Percentiles rank a stretch among this genome's conserved stretches.
These are phyloP conservation scores for Ips typographus DNA, from an alignment of 1,140 invertebrate genomes.

Conservation along the genomic window DNA sequence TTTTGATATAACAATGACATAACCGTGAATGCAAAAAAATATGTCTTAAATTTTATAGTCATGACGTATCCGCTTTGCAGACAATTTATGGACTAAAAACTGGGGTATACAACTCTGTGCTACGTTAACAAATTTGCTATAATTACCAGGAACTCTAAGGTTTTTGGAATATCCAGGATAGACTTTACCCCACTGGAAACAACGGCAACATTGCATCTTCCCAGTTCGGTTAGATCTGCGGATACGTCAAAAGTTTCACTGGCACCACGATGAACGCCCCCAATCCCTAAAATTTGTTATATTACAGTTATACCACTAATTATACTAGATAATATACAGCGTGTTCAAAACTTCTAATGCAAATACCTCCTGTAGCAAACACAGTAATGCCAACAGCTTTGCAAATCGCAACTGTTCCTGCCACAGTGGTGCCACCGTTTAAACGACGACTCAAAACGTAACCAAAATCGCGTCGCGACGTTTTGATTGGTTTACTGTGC, in stretches of 20 bases:
- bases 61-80: no score
- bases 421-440: slow-evolving; percentile 95
- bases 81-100: no score
- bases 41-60: no score
- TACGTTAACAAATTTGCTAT: no score
- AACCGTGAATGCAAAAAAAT: no score
- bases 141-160: slow-evolving; percentile 88
- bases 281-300: slow-evolving; percentile 60
- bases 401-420: slow-evolving; percentile 88
- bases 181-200: slow-evolving; percentile 96
- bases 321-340: no score
- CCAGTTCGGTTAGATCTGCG: slow-evolving; percentile 90
- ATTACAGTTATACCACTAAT: no score
- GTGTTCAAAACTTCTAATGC: no score
- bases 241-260: slow-evolving; percentile 89
- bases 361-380: slow-evolving; percentile 84
- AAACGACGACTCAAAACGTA: slow-evolving; percentile 68
- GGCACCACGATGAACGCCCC: slow-evolving; percentile 91
- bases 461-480: slow-evolving; percentile 85
- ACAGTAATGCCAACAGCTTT: slow-evolving; percentile 80
- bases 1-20: no score
- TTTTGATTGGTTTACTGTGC: slow-evolving; percentile 64
- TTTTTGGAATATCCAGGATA: slow-evolving; percentile 92
- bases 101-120: no score
- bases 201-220: slow-evolving; percentile 82